Conservation (phyloP, 2,113 vertebrate species). For the Theropithecus gelada region DNA sequence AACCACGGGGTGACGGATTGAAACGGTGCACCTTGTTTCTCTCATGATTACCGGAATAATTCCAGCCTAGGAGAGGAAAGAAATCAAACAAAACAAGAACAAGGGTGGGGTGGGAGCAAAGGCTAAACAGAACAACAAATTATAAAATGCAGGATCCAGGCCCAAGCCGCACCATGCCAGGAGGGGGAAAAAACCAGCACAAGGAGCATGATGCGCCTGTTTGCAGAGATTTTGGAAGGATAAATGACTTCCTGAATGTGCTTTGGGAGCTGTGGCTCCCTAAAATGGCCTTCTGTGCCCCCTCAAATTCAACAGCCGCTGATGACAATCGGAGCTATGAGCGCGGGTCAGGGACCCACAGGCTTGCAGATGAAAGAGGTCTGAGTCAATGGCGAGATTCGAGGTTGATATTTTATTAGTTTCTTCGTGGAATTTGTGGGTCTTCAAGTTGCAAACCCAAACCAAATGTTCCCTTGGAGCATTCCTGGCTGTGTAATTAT, state of each 20-base stretch:
- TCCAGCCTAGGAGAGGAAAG: not conserved
- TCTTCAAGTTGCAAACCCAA: not conserved
- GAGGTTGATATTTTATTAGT: constrained; percentile 32
- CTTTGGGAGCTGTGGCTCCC: not conserved
- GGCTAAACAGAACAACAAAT: not conserved
- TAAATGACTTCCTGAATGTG: fast-evolving
- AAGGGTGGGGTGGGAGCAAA: not conserved
- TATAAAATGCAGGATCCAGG: fast-evolving
- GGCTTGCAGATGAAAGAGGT: not conserved
- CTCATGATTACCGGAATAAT: not conserved
- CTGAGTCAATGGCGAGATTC: not conserved
- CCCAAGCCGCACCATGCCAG: not conserved
- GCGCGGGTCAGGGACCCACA: fast-evolving
- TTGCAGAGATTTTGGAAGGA: not conserved
- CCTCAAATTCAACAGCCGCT: not conserved
- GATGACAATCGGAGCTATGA: fast-evolving
- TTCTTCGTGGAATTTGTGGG: not conserved
- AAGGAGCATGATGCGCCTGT: not conserved
- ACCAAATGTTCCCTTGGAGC: not conserved
- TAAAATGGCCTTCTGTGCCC: not conserved
- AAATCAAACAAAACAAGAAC: not conserved
- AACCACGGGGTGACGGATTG: not conserved
- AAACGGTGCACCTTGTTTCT: not conserved
- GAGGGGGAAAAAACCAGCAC: not conserved
- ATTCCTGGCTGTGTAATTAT: not conserved